Base-by-base conservation (phyloP, 1,140 invertebrate genomes). In the Sarcophaga bullata region DNA sequence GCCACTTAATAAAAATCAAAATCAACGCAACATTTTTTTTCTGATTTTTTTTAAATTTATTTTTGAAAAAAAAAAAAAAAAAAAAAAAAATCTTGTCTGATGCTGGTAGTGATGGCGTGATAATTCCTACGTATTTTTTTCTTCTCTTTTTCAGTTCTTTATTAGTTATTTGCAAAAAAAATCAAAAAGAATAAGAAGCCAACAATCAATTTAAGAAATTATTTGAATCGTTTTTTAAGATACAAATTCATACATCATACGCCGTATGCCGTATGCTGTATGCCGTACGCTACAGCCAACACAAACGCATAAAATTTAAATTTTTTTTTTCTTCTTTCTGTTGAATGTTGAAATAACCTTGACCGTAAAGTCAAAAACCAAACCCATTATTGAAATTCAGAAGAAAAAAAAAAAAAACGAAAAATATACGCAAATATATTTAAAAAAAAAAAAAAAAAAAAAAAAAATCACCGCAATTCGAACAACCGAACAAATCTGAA, bases 161-260 rank as follows among this genome's bases (percentile, higher is more conserved):
- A 6, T 58, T 13, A 13, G 54, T 58, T 19, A 68, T n/a, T 68
- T 19, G 6, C 8, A 37, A 37, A 37, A 37, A 37, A 37, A 37
- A 37, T 37, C 17, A 68, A 68, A 58, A 58, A 37, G 25, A 58
- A 58, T 19, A 17, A 5, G 62, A 68, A 15, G 17, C 17, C 17
- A 68, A 68, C 17, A 68, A 68, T 68, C 62, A 68, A 68, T 68
- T 68, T 68, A 68, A 68, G 19, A 68, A 68, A 68, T 58, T 58
- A 58, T 58, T 58, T 58, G 54, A 58, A n/a, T 58, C 25, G 25
- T 37, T 37, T 37, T 37, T 37, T 37, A 37, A 37, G 25, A 37
- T 37, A 37, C 25, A 37, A 37, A 37, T 37, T 37, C 25, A 37
- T 37, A 37, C 25, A 37, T 37, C 25, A 37, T 37, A 37, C 25